Base-by-base conservation (phyloP, 1,140 invertebrate species). In the Wasmannia auropunctata region DNA sequence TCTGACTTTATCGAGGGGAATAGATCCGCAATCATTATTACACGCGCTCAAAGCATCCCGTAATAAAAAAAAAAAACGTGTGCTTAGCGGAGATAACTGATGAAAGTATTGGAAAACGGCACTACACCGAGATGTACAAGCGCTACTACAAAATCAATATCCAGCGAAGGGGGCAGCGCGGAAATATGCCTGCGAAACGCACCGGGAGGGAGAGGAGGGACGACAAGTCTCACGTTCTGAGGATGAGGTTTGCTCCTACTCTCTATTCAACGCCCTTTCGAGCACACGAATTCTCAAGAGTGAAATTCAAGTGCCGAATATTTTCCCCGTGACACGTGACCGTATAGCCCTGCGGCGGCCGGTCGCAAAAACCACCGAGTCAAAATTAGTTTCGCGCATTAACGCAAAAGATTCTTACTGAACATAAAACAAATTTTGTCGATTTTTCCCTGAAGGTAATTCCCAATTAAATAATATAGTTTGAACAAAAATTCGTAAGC, bases 131-230 rank as follows among this genome's bases (percentile, higher is more conserved):
- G 81, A 77, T 46, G 49, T 77, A 54, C 72, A 85, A 62, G 81
- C 72, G 72, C 58, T 62, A 85, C 58, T 85, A 51, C 65, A 72
- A 83, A 83, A 86, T 86, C 85, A 83, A 86, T 86, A 83, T 67
- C 54, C 84, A 86, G 31, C 37, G 31, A 86, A 70, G 76, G 69
- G 58, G 80, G 65, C 58, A 85, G 72, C 43, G 81, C 72, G 72
- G 83, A 85, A 87, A 87, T 83, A 86, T 79, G 81, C 69, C 56
- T 87, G 74, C 72, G 49, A 74, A 86, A 87, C 69, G 84, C 37
- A 86, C 62, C 34, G 70, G 60, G 54, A 56, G 67, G 28, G 7
- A 70, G 65, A 51, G 51, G 25, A 81, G 79, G 10, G 25, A 43
- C 62, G 62, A 70, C 62, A 54, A 19, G 79, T 83, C 79, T 83